Evolutionary conservation across 2,113 vertebrate species (phyloP), one percentile per base, ranked within the genome.

Genomic region (Myanophis thanlyinensis): DNA sequence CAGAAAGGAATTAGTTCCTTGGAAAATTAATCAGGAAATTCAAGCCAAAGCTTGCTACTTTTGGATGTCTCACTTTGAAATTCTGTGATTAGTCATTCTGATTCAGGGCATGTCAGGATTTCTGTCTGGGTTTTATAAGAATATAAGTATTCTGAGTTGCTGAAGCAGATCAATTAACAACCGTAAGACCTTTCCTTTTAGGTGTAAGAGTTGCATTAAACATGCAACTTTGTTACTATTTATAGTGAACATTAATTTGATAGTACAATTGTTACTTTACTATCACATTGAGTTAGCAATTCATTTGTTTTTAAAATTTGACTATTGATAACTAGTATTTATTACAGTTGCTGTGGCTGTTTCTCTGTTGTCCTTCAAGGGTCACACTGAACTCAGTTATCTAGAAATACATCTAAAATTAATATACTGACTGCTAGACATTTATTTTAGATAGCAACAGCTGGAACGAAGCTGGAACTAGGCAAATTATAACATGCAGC

Each of bases 181-280:
- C 22, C 22, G n/a, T 87, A 10, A 6, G n/a, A 88, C 27, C 18
- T 51, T 11, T 53, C 5, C 35, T 53, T 88, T 51, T 53, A 53
- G 52, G 3, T 52, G 3, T 53, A 47, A 22, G 47, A 10, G 12
- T 52, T 35, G 13, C 47, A 30, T 80, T 92, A 53, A 87, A 89
- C 49, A 56, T 47, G 56, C 51, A 85, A 53, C 20, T 13, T 35
- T 89, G 27, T 87, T 56, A 89, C 47, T 92, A 94, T 94, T 96
- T 94, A 92, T 5, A 46, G 90, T 91, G 94, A 87, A 22, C 93
- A 95, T 59, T 95, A 93, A 96, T 97, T 97, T 96, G 95, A 97
- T 96, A 94, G 95, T 92, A 93, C 88, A 93, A 90, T 95, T 94
- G 87, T 91, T 53, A 94, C 95, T 97, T 94, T 96, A 80, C 89